Conservation (phyloP, 1,140 invertebrate genomes). For the Caenorhabditis brenneri region DNA sequence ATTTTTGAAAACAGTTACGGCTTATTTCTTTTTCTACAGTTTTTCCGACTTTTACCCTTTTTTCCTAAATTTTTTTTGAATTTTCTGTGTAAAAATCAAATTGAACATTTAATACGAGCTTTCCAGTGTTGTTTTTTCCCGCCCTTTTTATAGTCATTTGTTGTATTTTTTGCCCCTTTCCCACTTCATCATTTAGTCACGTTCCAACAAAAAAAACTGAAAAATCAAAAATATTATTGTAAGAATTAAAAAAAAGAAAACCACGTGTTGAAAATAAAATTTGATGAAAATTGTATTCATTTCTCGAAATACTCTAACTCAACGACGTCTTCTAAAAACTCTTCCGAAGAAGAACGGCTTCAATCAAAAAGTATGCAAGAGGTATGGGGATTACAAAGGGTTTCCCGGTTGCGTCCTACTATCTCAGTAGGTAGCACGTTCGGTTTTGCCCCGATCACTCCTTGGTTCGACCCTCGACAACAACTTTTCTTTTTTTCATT, state of each 20-base stretch:
- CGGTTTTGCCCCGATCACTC: too few relatives aligned
- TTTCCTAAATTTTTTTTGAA: background rate
- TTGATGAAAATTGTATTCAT: background rate
- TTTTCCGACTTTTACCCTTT: conserved; percentile 14
- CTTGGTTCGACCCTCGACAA: too few relatives aligned
- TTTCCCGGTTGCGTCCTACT: too few relatives aligned
- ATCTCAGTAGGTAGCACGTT: too few relatives aligned
- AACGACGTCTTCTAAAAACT: background rate
- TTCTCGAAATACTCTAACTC: background rate
- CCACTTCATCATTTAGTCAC: background rate
- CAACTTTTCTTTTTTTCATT: too few relatives aligned
- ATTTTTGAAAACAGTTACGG: background rate
- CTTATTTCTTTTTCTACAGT: background rate
- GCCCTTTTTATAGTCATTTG: background rate
- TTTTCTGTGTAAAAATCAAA: background rate
- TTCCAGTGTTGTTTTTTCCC: conserved; percentile 9
- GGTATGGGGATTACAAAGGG: background rate
- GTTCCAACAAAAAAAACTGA: background rate
- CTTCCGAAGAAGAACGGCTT: too few relatives aligned
- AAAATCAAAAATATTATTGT: background rate
- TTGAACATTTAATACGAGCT: background rate
- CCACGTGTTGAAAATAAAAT: background rate
- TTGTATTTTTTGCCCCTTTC: too few relatives aligned
- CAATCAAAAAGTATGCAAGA: background rate
- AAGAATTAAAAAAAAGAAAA: too few relatives aligned